Percentiles rank a stretch among this genome's conserved stretches.
phyloP scores from a whole-genome alignment of 1,140 invertebrate genomes.

The Hyphantria cunea region DNA sequence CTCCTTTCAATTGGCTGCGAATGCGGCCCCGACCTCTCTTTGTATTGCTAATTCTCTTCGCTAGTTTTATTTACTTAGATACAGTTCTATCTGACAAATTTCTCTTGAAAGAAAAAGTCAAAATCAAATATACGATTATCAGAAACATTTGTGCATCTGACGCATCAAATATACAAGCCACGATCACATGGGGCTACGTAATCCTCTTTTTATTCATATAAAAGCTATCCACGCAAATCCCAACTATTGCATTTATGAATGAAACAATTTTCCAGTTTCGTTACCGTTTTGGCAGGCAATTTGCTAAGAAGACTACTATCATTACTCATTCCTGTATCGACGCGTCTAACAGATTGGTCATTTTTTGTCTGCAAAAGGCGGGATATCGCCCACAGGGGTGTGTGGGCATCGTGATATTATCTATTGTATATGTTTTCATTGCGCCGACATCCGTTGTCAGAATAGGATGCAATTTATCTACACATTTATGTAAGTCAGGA shows the following conservation, averaged over 20 bases:
- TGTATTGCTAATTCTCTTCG: constrained; percentile 76
- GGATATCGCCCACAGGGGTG: constrained; percentile 53
- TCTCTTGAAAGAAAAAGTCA: constrained; percentile 20
- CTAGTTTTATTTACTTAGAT: constrained; percentile 66
- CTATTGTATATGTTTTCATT: constrained; percentile 26
- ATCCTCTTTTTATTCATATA: constrained; percentile 68
- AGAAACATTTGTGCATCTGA: constrained; percentile 53
- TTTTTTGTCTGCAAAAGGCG: constrained; percentile 64
- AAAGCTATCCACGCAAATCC: constrained; percentile 60
- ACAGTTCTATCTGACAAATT: constrained; percentile 19
- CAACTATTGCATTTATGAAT: constrained; percentile 71
- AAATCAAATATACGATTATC: constrained; percentile 38
- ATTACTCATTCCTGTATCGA: constrained; percentile 75
- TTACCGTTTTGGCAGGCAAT: constrained; percentile 68
- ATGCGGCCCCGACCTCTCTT: constrained; percentile 64
- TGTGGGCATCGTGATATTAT: constrained; percentile 35
- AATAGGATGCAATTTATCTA: constrained; percentile 28
- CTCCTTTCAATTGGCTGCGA: constrained; percentile 76
- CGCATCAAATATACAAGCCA: constrained; percentile 10
- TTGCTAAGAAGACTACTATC: constrained; percentile 61
- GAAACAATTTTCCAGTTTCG: constrained; percentile 79
- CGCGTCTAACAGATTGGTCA: constrained; percentile 67
- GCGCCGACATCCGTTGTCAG: constrained; percentile 25
- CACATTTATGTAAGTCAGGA: constrained; percentile 18
- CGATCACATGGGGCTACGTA: constrained; percentile 44